Conservation (phyloP, 2,888 invertebrate genomes). For the Ceraclea dissimilis region DNA sequence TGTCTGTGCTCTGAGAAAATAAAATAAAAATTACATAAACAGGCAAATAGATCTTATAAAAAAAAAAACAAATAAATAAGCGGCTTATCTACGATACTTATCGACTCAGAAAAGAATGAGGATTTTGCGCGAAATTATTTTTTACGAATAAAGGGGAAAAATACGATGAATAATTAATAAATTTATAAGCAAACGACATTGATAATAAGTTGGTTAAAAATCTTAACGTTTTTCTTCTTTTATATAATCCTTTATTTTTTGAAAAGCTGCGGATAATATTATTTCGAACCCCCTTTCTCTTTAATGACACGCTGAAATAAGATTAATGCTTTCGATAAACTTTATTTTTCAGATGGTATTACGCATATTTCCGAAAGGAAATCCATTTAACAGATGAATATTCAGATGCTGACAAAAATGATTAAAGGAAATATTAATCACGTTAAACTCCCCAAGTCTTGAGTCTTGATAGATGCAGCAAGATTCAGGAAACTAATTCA, state of each 20-base stretch:
- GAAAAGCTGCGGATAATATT: background rate
- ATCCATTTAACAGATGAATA: constrained; percentile 3
- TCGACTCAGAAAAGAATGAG: no score
- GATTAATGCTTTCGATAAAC: constrained; percentile 7
- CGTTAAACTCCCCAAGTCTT: no score
- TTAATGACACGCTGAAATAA: constrained; percentile 9
- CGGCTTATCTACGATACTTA: no score
- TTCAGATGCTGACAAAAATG: constrained; percentile 1
- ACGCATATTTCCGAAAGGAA: background rate
- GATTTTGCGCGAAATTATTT: no score
- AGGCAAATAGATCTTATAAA: no score
- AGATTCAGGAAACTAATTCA: no score
- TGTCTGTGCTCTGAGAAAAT: no score
- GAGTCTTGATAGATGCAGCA: no score
- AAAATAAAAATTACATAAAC: no score
- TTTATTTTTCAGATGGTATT: constrained; percentile 2
- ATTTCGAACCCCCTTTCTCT: background rate
- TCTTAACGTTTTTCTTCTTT: background rate
- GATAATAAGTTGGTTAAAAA: background rate
- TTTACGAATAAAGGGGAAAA: no score
- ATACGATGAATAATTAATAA: no score
- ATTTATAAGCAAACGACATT: background rate
- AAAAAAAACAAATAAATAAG: no score
- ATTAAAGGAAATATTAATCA: background rate
- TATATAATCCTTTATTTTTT: background rate